Conservation (phyloP, 2,797 vertebrate species). For the Xenentodon cancila region DNA sequence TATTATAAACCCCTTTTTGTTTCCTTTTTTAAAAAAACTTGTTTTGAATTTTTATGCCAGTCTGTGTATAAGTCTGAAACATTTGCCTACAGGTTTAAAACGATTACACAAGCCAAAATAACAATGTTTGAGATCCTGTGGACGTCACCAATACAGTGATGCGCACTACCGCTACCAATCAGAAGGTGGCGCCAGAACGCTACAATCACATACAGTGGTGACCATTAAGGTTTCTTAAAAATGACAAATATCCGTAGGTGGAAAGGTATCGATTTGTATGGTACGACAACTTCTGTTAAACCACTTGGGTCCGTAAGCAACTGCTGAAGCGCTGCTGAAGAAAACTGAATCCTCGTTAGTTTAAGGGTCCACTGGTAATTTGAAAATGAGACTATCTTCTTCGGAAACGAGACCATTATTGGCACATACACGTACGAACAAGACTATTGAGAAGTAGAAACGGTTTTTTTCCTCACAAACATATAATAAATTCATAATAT, state of each 20-base stretch:
- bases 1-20: too few species aligned
- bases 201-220: neutral
- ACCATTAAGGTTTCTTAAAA: too few species aligned
- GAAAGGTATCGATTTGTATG: neutral
- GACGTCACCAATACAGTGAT: neutral
- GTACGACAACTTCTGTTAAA: neutral
- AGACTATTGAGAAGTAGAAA: too few species aligned
- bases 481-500: neutral
- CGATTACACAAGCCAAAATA: neutral
- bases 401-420: too few species aligned
- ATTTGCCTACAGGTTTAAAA: neutral
- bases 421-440: too few species aligned
- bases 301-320: neutral
- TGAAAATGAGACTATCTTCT: neutral
- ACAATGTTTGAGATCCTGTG: too few species aligned
- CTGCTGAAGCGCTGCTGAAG: too few species aligned
- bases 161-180: neutral
- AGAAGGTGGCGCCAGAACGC: slow-evolving; percentile 49
- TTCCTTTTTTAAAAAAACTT: neutral
- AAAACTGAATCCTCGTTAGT: too few species aligned
- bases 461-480: too few species aligned
- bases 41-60: neutral
- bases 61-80: neutral
- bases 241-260: neutral
- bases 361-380: neutral